phyloP scores from a whole-genome alignment of 2,797 vertebrate species.

The Neolamprologus multifasciatus region DNA sequence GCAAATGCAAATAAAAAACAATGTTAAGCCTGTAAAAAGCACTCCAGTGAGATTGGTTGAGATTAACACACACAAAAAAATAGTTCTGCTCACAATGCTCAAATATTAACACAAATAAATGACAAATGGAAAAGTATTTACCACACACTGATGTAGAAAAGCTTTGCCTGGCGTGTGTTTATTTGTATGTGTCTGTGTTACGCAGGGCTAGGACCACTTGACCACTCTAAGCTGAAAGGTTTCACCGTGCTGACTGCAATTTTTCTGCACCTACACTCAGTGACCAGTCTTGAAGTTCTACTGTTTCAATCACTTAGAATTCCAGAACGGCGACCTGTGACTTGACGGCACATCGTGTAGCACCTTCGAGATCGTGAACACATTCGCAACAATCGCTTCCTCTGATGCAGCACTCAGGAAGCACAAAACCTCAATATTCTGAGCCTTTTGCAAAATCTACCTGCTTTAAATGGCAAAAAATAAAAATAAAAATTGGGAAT shows the following conservation, averaged over 20 bases:
- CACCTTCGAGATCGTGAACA: not conserved
- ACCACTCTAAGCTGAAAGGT: not conserved
- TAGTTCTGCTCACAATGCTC: not conserved
- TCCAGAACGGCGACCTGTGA: not conserved
- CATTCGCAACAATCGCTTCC: not conserved
- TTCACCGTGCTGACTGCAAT: not conserved
- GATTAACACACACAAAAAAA: not conserved
- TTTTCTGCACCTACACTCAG: not conserved
- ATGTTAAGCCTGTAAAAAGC: conserved; percentile 13
- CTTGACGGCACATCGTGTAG: not conserved
- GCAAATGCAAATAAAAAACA: conserved; percentile 6
- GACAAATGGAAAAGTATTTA: conserved; percentile 6
- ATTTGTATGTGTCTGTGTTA: not conserved
- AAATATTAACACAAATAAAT: conserved; percentile 25
- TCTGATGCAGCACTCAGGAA: not conserved
- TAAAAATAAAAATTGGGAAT: not conserved
- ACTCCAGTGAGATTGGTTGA: not conserved
- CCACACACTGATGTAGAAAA: not conserved
- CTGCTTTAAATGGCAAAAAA: not conserved
- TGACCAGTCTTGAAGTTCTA: not conserved
- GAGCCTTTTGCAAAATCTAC: not conserved
- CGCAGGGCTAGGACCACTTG: not conserved
- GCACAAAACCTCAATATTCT: not conserved
- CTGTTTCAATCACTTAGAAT: not conserved
- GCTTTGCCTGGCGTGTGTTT: not conserved